Base-by-base conservation (phyloP, 2,797 vertebrate species). In the Xenentodon cancila region DNA sequence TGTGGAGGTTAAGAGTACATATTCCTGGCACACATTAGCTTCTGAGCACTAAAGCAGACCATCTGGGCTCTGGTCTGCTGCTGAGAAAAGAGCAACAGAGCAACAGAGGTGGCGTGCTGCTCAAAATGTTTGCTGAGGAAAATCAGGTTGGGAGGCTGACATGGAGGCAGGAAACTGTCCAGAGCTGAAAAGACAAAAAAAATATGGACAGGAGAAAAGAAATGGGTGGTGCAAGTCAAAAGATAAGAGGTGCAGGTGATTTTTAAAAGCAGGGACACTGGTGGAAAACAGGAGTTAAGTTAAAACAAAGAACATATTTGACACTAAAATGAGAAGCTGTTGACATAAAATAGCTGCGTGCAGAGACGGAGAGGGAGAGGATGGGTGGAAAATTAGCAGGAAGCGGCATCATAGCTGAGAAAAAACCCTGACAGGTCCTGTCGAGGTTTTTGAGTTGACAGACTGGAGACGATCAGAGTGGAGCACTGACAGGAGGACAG, bases 361-460 rank as follows among this genome's bases (percentile, higher is more conserved):
- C 30, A 30, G 30, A 30, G 30, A 11, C 12, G 13, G 18, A 30
- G 17, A 73, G 53, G 21, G 49, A 59, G 56, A 63, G 59, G 47
- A 64, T 46, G 55, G 32, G 63, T 73, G 19, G 53, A 72, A 79
- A 60, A 76, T n/a, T 47, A 80, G 80, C 55, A 75, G 73, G 69
- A 53, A 55, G 60, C 68, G 72, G 72, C 61, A 55, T 67, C 34
- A 68, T 57, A 54, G 60, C 51, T 16, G 54, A 55, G 13, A 18
- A 21, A 72, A 62, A 51, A 70, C 17, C 44, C 2, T 3, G 64
- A 65, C 52, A 55, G 50, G 43, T 43, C 7, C 48, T 0, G 50
- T 73, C 53, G 65, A 73, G 64, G 59, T 55, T 48, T 81, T 43
- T 71, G 62, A 82, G 71, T 22, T 7, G 9, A 20, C 30, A n/a